Conservation (phyloP, 2,888 invertebrate species). For the Aspidiotus rigidus region DNA sequence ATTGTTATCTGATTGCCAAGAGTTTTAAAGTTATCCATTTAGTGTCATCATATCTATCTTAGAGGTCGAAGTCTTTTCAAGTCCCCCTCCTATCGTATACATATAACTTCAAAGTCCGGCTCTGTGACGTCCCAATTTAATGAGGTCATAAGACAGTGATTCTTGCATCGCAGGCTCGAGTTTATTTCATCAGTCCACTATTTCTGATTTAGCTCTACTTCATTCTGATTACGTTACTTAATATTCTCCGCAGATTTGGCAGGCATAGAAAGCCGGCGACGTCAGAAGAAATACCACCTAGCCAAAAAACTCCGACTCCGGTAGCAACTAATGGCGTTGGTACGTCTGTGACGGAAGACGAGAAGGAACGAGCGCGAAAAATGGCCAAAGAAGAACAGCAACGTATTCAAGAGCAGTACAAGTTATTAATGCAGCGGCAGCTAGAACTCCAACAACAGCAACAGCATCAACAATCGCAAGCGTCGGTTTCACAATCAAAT, state of each 20-base stretch:
- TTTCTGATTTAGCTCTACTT: no score
- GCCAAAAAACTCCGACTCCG: conserved; percentile 11
- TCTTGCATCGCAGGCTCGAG: no score
- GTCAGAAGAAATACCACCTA: conserved; percentile 23
- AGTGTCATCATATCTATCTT: no score
- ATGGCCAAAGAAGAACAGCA: conserved; percentile 43
- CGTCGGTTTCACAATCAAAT: conserved; percentile 41
- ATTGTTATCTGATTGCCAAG: no score
- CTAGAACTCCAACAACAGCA: conserved; percentile 37
- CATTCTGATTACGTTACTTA: background rate
- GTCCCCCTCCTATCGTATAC: no score
- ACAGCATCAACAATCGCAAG: conserved; percentile 46
- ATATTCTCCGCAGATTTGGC: conserved; percentile 49
- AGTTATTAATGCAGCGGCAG: conserved; percentile 43
- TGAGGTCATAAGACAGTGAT: no score
- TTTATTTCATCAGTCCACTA: no score
- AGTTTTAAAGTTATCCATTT: no score
- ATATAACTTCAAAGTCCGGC: no score
- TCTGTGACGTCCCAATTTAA: no score
- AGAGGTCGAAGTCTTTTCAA: no score
- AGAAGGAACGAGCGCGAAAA: conserved; percentile 41
- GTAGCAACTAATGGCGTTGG: conserved; percentile 36
- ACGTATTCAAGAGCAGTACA: conserved; percentile 46
- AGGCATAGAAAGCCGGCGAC: conserved; percentile 51
- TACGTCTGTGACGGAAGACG: conserved; percentile 42